Conservation (phyloP, 2,888 invertebrate species). For the Willowsia nigromaculata region DNA sequence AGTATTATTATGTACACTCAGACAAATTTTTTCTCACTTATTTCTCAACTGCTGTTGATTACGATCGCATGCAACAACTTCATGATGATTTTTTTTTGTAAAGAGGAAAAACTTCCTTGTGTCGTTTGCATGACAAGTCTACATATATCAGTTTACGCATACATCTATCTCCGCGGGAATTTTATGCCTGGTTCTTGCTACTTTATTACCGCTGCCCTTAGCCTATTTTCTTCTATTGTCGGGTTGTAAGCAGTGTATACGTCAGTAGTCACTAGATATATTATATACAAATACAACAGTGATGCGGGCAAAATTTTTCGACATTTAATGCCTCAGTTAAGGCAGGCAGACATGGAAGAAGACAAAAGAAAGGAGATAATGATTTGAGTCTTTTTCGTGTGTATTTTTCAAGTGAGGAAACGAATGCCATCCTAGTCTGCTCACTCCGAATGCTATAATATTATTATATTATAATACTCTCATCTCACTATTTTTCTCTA, state of each 20-base stretch:
- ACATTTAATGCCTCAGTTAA: not conserved
- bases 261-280: too few species aligned
- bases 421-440: not conserved
- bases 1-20: not conserved
- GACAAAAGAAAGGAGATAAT: not conserved
- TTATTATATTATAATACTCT: slow-evolving; percentile 50
- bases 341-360: not conserved
- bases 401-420: not conserved
- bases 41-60: slow-evolving; percentile 34
- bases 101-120: not conserved
- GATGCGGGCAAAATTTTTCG: not conserved
- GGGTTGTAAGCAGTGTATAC: too few species aligned
- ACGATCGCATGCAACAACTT: slow-evolving; percentile 46
- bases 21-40: slow-evolving; percentile 11
- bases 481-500: not conserved
- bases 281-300: not conserved
- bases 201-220: slow-evolving; percentile 47
- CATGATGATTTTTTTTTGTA: slow-evolving; percentile 35
- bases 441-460: not conserved
- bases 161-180: not conserved
- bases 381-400: not conserved
- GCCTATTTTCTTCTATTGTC: slow-evolving; percentile 26
- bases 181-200: not conserved
- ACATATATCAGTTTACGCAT: not conserved
- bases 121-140: not conserved